These are phyloP conservation scores for Scaptomyza polygonia DNA, from an alignment of 2,888 invertebrate species.

Conservation along the genomic window DNA sequence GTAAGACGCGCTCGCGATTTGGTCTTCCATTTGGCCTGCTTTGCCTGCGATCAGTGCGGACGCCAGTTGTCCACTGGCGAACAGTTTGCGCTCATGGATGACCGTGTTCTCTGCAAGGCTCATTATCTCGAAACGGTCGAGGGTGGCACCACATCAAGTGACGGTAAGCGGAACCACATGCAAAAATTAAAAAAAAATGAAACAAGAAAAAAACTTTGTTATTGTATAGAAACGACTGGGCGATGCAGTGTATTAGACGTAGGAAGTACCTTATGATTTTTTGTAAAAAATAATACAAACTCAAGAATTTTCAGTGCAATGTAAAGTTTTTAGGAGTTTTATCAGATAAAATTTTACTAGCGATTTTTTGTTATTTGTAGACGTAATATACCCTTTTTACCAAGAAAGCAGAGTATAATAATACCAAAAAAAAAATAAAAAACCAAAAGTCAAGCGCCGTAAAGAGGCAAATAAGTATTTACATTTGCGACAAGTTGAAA, in stretches of 20 bases:
- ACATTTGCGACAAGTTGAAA: constrained; percentile 30
- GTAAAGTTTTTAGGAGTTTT: too few species aligned
- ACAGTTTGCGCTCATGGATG: constrained; percentile 98
- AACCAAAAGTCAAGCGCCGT: constrained; percentile 5
- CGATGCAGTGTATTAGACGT: not conserved
- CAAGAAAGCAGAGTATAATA: not conserved
- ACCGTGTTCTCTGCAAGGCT: constrained; percentile 97
- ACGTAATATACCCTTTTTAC: not conserved
- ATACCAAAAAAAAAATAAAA: constrained; percentile 1
- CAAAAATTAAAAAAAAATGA: constrained; percentile 10
- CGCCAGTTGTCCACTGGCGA: constrained; percentile 97
- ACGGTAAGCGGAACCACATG: constrained; percentile 87
- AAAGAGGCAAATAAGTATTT: constrained; percentile 14
- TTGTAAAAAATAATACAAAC: too few species aligned
- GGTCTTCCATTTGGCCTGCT: constrained; percentile 99
- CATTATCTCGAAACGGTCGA: constrained; percentile 98
- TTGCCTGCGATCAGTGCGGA: constrained; percentile 98
- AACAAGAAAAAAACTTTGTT: not conserved
- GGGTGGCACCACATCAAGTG: constrained; percentile 94
- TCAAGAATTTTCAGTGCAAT: too few species aligned
- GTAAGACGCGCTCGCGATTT: constrained; percentile 96
- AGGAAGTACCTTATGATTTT: not conserved
- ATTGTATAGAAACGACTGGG: not conserved
- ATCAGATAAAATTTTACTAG: too few species aligned
- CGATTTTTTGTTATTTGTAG: too few species aligned